A percentile compares a stretch with the other conserved stretches of the same genome.
These are phyloP conservation scores for Hycleus phaleratus DNA, from an alignment of 1,140 invertebrate genomes.

Conservation along the genomic window DNA sequence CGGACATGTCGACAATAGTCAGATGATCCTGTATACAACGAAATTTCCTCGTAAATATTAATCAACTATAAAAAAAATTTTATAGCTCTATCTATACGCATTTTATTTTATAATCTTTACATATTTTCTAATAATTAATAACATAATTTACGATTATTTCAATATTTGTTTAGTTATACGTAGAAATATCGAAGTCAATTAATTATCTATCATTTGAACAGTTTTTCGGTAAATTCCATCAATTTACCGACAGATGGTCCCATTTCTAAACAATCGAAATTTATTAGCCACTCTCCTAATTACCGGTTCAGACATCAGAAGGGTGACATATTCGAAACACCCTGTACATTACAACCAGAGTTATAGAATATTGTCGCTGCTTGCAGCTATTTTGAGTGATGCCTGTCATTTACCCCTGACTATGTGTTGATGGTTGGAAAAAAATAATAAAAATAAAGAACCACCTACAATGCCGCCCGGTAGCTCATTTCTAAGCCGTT, in stretches of 20 bases:
- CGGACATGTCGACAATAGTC: no score
- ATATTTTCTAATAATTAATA: no score
- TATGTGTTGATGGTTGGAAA: neutral
- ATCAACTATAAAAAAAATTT: no score
- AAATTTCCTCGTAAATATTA: no score
- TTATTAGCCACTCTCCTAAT: constrained; percentile 34
- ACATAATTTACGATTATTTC: no score
- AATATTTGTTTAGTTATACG: no score
- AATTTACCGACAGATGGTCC: constrained; percentile 33
- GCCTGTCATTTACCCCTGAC: constrained; percentile 12
- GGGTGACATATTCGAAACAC: neutral
- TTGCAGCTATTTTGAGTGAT: neutral
- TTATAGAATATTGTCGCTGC: no score
- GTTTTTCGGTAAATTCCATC: constrained; percentile 27
- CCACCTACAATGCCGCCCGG: constrained; percentile 5
- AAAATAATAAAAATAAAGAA: neutral
- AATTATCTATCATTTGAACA: no score
- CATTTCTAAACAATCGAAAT: constrained; percentile 32
- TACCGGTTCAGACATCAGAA: constrained; percentile 30
- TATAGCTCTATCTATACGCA: no score
- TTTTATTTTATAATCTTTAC: no score
- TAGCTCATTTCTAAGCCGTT: neutral
- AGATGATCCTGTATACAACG: no score
- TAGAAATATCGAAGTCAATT: no score
- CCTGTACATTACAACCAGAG: neutral